These are phyloP conservation scores for Isurus oxyrinchus DNA, from an alignment of 2,113 vertebrate genomes.

Conservation along the genomic window DNA sequence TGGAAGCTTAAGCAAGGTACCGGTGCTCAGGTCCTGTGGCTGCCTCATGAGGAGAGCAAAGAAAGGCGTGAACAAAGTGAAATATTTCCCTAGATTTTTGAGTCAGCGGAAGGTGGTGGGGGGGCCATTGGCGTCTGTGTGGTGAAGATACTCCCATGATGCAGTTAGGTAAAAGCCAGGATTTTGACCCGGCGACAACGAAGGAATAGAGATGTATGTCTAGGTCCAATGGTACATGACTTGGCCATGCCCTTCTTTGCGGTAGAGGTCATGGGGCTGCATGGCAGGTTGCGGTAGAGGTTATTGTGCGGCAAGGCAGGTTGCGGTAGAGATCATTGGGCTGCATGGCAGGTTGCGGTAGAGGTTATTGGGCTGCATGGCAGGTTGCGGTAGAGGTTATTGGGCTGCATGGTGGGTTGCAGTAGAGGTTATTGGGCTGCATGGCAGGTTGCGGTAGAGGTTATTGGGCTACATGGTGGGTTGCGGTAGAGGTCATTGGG, in stretches of 20 bases:
- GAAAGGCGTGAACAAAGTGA: background rate
- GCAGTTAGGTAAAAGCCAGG: background rate
- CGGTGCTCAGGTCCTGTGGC: background rate
- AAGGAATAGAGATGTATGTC: background rate
- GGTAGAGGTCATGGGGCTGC: background rate
- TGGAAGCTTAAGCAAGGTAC: background rate
- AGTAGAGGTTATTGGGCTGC: too few relatives aligned
- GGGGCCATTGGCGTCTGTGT: background rate
- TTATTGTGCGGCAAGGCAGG: too few relatives aligned
- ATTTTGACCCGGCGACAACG: background rate
- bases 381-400: too few relatives aligned
- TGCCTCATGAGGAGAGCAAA: background rate
- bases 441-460: too few relatives aligned
- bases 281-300: background rate
- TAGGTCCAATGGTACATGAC: background rate
- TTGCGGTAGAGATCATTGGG: too few relatives aligned
- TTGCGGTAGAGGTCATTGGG: too few relatives aligned
- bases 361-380: too few relatives aligned
- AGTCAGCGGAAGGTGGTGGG: background rate
- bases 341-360: too few relatives aligned
- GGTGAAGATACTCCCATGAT: background rate
- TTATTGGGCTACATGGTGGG: too few relatives aligned
- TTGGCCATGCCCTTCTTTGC: background rate
- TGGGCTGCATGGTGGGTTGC: too few relatives aligned
- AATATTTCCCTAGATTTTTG: background rate